Percentiles rank a stretch among this genome's conserved stretches.
These are phyloP conservation scores for mouse (Mus musculus) DNA, from an alignment of 2,113 vertebrate species.

Conservation along the genomic window DNA sequence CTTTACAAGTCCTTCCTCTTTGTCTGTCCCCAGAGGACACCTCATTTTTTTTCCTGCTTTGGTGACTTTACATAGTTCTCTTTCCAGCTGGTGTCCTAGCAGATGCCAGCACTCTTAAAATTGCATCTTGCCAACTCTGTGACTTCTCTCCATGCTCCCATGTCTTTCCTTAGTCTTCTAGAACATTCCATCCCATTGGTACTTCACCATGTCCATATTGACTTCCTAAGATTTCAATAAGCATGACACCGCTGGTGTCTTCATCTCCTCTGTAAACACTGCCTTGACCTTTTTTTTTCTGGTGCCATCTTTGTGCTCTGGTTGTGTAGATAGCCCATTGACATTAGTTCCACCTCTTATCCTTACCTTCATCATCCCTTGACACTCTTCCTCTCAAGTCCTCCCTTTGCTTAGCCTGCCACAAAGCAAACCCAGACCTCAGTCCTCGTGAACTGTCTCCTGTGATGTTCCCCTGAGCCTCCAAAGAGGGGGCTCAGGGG, in stretches of 20 bases:
- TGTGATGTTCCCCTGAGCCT: slow-evolving; percentile 80
- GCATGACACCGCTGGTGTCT: background rate
- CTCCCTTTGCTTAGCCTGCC: background rate
- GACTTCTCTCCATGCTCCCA: background rate
- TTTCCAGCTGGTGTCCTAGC: background rate
- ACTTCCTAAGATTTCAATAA: background rate
- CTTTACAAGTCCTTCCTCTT: background rate
- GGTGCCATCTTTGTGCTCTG: background rate
- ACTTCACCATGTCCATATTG: no score
- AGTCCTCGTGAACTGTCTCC: background rate
- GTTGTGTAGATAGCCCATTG: background rate
- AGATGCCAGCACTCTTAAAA: background rate
- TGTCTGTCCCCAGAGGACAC: no score
- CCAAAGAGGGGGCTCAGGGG: slow-evolving; percentile 82
- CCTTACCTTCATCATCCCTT: background rate
- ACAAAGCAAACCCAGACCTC: background rate
- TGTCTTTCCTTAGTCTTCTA: background rate
- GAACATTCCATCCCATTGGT: background rate
- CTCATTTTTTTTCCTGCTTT: background rate
- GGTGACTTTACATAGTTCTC: background rate
- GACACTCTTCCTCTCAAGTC: background rate
- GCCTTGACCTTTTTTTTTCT: background rate
- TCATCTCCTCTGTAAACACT: background rate
- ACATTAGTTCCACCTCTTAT: background rate
- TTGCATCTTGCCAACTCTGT: background rate